phyloP scores from a whole-genome alignment of 2,113 vertebrate genomes.

The Spea multiplicata region DNA sequence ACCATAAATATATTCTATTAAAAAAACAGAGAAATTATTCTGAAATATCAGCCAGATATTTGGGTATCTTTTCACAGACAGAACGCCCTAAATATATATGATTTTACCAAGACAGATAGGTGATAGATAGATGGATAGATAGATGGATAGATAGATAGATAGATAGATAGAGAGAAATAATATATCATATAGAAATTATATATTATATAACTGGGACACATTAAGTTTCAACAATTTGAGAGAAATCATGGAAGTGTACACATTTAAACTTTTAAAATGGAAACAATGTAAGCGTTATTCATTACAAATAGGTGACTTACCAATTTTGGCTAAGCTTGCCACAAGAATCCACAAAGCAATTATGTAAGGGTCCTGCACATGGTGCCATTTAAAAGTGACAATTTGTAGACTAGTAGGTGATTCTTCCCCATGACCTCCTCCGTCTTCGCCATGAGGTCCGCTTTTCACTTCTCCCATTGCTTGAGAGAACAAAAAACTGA shows the following conservation, averaged over 20 bases:
- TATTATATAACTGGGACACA: no score
- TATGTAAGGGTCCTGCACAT: conserved; percentile 78
- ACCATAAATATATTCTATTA: no score
- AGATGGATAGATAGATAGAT: conserved; percentile 21
- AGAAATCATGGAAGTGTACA: no score
- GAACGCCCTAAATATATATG: no score
- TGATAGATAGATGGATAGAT: conserved; percentile 3
- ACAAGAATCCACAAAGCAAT: conserved; percentile 83
- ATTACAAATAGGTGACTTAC: conserved; percentile 64
- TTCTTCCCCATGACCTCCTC: neutral
- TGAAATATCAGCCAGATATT: no score
- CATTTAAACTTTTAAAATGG: neutral
- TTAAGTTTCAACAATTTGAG: no score
- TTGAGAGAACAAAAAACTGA: neutral
- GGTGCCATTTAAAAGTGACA: conserved; percentile 80
- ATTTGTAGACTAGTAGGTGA: conserved; percentile 55
- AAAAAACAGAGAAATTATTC: no score
- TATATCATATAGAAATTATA: no score
- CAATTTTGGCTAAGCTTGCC: conserved; percentile 82
- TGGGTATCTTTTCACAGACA: no score
- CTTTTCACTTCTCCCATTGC: neutral
- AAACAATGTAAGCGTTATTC: neutral
- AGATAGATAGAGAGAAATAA: neutral
- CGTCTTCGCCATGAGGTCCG: neutral
- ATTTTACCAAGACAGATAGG: neutral